Evolutionary conservation across 2,113 vertebrate genomes (phyloP), one percentile per base, ranked within the genome.

Genomic region (Clupea harengus): DNA sequence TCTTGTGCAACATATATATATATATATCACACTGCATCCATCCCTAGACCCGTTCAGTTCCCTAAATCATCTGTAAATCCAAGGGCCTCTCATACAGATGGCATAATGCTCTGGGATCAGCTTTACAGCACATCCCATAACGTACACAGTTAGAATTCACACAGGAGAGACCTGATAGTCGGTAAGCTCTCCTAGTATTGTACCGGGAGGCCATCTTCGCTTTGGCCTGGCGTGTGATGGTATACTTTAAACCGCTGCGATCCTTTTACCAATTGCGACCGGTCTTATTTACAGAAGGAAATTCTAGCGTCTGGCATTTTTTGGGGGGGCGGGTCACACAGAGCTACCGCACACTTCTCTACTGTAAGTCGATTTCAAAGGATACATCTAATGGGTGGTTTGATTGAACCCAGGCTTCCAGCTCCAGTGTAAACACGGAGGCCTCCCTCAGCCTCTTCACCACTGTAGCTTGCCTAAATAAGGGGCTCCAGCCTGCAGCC

Each of bases 321-420:
- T 78, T 2, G 28, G 3, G n/a, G n/a, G n/a, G 32, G 72, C 1
- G 54, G 20, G 54, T 60, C 5, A 22, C 22, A 32, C 0, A 78
- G 72, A 28, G 15, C 32, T 11, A 78, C 72, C 72, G 32, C 72
- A 78, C 72, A 78, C 72, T 78, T 78, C 72, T 78, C 72, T 39
- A 39, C 72, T 78, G 72, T 78, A 78, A 17, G 72, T 78, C 72
- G 32, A 78, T 78, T 78, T 78, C 72, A 78, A 78, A 78, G 72
- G 72, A 78, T 78, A 78, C 39, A 78, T 78, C 32, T 78, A 78
- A 78, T 78, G 72, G 72, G 72, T 44, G 72, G 72, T 32, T 78
- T 78, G 72, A 78, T 78, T 78, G 28, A 78, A 78, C 72, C 72
- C 72, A 78, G 72, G 72, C 72, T 78, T 78, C 72, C 72, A 32